Evolutionary conservation across 2,113 vertebrate genomes (phyloP).

Genomic region (Asarcornis scutulata): DNA sequence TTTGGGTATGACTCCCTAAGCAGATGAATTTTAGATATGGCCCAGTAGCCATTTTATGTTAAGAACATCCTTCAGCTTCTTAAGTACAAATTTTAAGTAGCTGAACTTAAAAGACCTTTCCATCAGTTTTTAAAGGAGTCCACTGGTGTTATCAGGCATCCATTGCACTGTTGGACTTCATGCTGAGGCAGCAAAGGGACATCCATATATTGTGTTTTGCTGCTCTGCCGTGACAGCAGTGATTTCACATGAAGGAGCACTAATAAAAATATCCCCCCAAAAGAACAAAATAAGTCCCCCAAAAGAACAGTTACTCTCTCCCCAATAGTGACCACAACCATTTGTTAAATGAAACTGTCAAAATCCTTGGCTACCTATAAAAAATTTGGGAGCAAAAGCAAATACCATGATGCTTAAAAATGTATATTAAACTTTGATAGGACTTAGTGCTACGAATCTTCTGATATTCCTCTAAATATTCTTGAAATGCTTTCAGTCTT

Average conservation of each 20-base stretch:
- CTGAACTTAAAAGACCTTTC: not conserved
- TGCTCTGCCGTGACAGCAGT: not conserved
- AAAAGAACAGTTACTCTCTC: not conserved
- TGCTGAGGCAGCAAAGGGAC: not conserved
- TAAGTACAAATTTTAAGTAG: not conserved
- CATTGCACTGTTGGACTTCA: rapidly evolving
- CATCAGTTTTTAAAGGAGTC: not conserved
- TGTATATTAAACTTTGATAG: not conserved
- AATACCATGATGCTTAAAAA: not conserved
- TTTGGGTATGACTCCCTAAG: not conserved
- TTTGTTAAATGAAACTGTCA: not conserved
- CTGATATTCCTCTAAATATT: not conserved
- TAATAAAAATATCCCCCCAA: not conserved
- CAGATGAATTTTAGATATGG: not conserved
- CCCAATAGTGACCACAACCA: not conserved
- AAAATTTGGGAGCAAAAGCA: not conserved
- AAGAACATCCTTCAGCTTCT: not conserved
- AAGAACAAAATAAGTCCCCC: not conserved
- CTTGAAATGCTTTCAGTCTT: not conserved
- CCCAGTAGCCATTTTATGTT: not conserved
- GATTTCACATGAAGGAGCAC: not conserved
- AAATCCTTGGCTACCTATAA: not conserved
- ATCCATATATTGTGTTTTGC: not conserved
- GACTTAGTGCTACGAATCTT: not conserved
- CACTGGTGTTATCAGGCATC: not conserved